Evolutionary conservation across 2,888 invertebrate species (phyloP).

Genomic region (Eubasilissa splendida): DNA sequence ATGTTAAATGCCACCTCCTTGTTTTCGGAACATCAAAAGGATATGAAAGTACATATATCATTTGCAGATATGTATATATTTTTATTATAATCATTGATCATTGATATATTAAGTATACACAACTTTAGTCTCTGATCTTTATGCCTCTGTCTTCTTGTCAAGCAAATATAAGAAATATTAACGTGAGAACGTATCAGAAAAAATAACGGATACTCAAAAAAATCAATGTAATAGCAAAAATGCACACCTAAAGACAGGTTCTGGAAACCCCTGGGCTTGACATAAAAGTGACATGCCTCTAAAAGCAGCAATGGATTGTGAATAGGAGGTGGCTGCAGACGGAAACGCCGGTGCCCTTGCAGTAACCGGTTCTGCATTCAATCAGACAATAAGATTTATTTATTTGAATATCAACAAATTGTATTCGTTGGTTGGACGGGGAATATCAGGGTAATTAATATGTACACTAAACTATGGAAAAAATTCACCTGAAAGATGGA

Average conservation of each 20-base stretch:
- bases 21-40: too few relatives aligned
- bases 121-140: too few relatives aligned
- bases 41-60: too few relatives aligned
- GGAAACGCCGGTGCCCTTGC: constrained; percentile 71
- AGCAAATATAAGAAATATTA: too few relatives aligned
- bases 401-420: not conserved
- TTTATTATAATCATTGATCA: too few relatives aligned
- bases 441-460: not conserved
- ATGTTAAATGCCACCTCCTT: too few relatives aligned
- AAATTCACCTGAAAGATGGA: constrained; percentile 78
- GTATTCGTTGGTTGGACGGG: too few relatives aligned
- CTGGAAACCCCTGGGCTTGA: constrained; percentile 75
- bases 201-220: too few relatives aligned
- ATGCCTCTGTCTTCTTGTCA: too few relatives aligned
- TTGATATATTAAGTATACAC: too few relatives aligned
- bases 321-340: constrained; percentile 70
- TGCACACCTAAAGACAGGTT: constrained; percentile 79
- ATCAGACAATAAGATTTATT: not conserved
- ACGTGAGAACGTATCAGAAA: too few relatives aligned
- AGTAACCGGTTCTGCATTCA: constrained; percentile 67
- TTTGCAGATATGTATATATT: too few relatives aligned
- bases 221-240: not conserved
- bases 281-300: constrained; percentile 71
- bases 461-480: not conserved
- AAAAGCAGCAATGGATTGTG: constrained; percentile 66